Evolutionary conservation across 2,888 invertebrate genomes (phyloP).

Genomic region (Ceriagrion tenellum): DNA sequence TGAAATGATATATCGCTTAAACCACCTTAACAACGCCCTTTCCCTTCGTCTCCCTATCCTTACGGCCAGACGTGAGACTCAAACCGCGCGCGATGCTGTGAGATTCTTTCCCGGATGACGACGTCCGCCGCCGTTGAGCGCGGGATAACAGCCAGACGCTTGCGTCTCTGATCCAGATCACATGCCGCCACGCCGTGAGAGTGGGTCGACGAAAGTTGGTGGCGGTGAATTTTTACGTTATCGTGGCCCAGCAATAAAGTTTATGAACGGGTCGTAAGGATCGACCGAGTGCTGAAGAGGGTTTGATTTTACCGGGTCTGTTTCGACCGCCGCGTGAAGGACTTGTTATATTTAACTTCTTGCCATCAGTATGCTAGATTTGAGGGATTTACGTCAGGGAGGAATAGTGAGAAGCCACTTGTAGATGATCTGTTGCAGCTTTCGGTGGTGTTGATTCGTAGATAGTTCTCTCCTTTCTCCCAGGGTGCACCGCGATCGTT

Average conservation of each 20-base stretch:
- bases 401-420: too few species aligned
- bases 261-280: background rate
- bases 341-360: background rate
- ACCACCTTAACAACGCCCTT: too few species aligned
- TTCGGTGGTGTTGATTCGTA: too few species aligned
- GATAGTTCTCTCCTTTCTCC: too few species aligned
- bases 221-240: background rate
- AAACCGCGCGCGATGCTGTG: background rate
- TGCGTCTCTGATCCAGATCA: background rate
- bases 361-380: background rate
- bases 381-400: too few species aligned
- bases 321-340: background rate
- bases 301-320: background rate
- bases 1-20: too few species aligned
- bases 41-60: too few species aligned
- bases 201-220: background rate
- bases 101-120: background rate
- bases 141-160: background rate
- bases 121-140: background rate
- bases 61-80: too few species aligned
- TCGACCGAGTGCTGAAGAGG: background rate
- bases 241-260: background rate
- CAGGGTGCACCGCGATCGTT: too few species aligned
- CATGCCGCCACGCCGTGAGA: background rate
- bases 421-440: too few species aligned